Percentiles rank a stretch among this genome's conserved stretches.
phyloP scores from a whole-genome alignment of 2,113 vertebrate genomes.

The Coryphaenoides rupestris region DNA sequence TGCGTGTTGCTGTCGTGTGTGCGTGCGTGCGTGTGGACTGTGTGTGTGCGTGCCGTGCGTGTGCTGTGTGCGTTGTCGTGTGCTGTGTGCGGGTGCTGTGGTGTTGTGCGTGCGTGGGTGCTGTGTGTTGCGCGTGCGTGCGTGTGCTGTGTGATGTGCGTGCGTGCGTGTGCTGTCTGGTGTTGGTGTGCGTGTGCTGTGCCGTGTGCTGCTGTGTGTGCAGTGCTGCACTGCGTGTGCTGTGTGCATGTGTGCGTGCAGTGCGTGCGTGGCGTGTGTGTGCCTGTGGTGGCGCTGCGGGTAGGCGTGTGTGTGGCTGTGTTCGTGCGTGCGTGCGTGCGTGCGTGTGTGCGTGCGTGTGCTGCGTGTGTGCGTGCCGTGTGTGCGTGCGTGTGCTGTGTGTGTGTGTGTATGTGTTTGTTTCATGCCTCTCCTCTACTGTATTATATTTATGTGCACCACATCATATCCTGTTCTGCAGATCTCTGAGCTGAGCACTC shows the following conservation, averaged over 20 bases:
- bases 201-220: neutral
- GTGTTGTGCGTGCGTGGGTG: neutral
- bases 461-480: constrained; percentile 15
- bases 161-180: too few species aligned
- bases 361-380: neutral
- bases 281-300: neutral
- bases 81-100: neutral
- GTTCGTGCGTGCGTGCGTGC: too few species aligned
- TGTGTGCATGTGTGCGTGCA: neutral
- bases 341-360: too few species aligned
- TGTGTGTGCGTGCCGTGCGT: too few species aligned
- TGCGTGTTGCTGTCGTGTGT: too few species aligned
- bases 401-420: neutral
- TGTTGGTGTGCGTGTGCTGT: neutral
- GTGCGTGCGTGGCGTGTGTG: too few species aligned
- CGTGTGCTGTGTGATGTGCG: neutral
- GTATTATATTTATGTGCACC: neutral
- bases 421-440: neutral
- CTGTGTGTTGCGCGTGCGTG: neutral
- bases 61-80: too few species aligned
- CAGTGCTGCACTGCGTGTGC: neutral
- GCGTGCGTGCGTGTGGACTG: too few species aligned
- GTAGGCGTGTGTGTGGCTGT: neutral
- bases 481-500: constrained; percentile 19
- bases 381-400: neutral